Evolutionary conservation across 1,140 invertebrate genomes (phyloP).

Genomic region (Bombus pascuorum): DNA sequence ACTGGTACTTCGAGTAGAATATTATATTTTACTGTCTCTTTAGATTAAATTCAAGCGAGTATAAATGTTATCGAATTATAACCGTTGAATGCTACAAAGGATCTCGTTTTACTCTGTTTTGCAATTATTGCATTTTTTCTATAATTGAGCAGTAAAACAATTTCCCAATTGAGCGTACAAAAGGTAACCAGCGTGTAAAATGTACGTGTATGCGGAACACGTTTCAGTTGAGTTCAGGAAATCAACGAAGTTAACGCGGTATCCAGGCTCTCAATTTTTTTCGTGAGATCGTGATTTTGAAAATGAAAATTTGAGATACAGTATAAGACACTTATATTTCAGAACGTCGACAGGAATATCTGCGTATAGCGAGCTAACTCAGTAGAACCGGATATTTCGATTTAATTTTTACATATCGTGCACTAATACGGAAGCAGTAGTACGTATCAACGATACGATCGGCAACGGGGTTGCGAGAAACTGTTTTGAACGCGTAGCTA

Average conservation of each 20-base stretch:
- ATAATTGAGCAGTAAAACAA: background rate
- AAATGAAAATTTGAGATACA: background rate
- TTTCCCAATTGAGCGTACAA: background rate
- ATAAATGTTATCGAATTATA: no score
- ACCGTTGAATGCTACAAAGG: background rate
- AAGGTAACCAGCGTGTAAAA: background rate
- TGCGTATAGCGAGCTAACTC: background rate
- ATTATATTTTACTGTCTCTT: background rate
- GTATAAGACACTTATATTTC: background rate
- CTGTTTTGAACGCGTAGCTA: constrained; percentile 36
- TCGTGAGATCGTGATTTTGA: background rate
- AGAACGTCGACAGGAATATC: background rate
- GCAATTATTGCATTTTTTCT: background rate
- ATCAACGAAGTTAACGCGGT: background rate
- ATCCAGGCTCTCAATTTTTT: background rate
- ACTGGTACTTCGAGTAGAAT: background rate
- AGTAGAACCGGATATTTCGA: background rate
- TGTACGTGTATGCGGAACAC: background rate
- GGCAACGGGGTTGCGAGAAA: constrained; percentile 2
- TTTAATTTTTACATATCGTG: background rate
- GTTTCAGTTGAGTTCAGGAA: background rate
- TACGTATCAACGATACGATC: constrained; percentile 2
- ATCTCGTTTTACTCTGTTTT: background rate
- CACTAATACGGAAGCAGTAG: background rate
- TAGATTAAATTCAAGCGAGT: background rate